phyloP scores from a whole-genome alignment of 2,888 invertebrate genomes.

The Slavum lentiscoides region DNA sequence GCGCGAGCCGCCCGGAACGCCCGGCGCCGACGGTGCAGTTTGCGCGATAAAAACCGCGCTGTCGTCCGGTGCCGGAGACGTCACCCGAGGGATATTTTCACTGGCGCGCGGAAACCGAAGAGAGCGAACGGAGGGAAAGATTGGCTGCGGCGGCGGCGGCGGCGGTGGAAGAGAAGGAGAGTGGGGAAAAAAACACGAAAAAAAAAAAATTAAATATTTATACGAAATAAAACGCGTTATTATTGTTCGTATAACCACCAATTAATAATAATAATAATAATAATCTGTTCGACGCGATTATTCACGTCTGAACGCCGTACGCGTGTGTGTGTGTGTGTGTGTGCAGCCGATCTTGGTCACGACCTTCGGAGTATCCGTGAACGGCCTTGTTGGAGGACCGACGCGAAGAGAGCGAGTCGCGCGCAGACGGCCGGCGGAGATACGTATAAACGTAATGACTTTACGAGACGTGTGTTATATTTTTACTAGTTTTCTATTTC shows the following conservation, averaged over 20 bases:
- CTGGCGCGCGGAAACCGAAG: conserved; percentile 5
- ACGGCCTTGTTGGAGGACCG: conserved; percentile 44
- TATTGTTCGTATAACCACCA: conserved; percentile 29
- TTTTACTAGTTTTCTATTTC: too few species aligned
- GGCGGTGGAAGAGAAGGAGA: too few species aligned
- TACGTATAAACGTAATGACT: too few species aligned
- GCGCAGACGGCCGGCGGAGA: too few species aligned
- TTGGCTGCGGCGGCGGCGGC: too few species aligned
- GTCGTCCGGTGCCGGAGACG: background rate
- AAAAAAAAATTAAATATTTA: too few species aligned
- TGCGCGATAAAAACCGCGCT: conserved; percentile 27
- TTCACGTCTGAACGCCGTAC: conserved; percentile 9
- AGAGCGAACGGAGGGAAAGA: too few species aligned
- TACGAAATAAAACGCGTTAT: conserved; percentile 20
- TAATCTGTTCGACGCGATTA: conserved; percentile 38
- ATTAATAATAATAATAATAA: conserved; percentile 44
- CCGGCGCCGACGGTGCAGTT: conserved; percentile 28
- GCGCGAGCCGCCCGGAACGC: conserved; percentile 28
- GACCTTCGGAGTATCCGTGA: conserved; percentile 51
- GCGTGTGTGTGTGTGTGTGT: background rate
- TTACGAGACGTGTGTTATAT: too few species aligned
- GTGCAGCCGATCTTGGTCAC: conserved; percentile 43
- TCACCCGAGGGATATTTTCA: conserved; percentile 50
- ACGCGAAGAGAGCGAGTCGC: background rate
- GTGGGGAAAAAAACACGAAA: too few species aligned